Conservation (phyloP, 2,113 vertebrate genomes). For the Tachysurus vachellii region DNA sequence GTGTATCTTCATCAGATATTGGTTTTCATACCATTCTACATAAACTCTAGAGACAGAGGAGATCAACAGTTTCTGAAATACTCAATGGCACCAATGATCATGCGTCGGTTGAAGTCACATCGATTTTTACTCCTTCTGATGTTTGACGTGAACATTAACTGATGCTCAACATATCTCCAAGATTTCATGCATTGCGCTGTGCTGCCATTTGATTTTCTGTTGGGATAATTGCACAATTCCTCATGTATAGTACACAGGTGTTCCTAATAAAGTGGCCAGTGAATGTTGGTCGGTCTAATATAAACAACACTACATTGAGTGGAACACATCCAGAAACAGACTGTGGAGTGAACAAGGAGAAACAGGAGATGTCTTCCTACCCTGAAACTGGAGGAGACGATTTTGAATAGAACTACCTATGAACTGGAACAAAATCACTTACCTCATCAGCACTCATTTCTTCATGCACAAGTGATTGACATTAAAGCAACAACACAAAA, state of each 20-base stretch:
- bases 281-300: background rate
- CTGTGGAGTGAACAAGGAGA: no score
- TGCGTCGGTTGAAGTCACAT: background rate
- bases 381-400: background rate
- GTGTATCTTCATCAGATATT: background rate
- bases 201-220: background rate
- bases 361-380: no score
- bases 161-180: background rate
- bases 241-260: background rate
- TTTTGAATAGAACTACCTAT: background rate
- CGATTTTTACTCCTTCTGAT: background rate
- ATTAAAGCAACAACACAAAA: background rate
- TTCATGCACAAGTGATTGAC: background rate
- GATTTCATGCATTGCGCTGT: background rate
- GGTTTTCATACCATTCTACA: background rate
- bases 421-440: background rate
- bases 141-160: background rate
- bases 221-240: background rate
- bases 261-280: background rate
- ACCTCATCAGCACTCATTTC: background rate
- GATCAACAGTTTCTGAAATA: background rate
- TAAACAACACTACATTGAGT: background rate
- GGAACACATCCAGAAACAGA: background rate
- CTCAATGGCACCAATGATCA: background rate
- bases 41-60: background rate